Evolutionary conservation across 1,140 invertebrate genomes (phyloP), one percentile per base, ranked within the genome.

Genomic region (Atopsyche davidsoni): DNA sequence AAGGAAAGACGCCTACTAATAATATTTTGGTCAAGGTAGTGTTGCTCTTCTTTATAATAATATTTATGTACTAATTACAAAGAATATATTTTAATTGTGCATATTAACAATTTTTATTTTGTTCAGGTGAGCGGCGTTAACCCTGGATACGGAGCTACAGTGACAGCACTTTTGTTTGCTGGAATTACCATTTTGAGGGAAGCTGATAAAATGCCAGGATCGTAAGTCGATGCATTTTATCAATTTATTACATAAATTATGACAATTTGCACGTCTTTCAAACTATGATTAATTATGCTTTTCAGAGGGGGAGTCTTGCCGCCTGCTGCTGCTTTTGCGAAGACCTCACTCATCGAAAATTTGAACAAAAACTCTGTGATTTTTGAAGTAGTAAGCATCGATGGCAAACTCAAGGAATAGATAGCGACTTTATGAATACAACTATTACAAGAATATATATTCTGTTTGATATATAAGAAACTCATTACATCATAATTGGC

Each of bases 131-230:
- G 68, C 2, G 81, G 79, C 13, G 61, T 60, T 42, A 86, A 92
- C 73, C 83, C 89, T 14, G 92, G 83, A 34, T 97, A 96, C 73
- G 82, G 87, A 4, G 78, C 82, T 1, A 95, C 92, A 2, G 82
- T 82, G 24, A 79, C 78, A n/a, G 75, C 76, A 39, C 61, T 91
- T 50, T 61, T 94, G 2, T 74, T 83, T 45, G 75, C 82, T 40
- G 92, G 82, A 1, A 56, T 91, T 36, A 86, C 79, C 10, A 73
- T 96, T 49, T 69, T 96, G 1, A 79, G 79, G 28, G 89, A 96
- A 65, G 68, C 64, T 41, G 73, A 85, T 39, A 86, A 86, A 60
- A 79, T 95, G 70, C 88, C 89, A 1, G 17, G 10, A 24, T 43
- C 7, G 9, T 13, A 34, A 7, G 4, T 17, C 9, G 35, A 45